Base-by-base conservation (phyloP, 2,797 vertebrate species). In the Aplochiton taeniatus region DNA sequence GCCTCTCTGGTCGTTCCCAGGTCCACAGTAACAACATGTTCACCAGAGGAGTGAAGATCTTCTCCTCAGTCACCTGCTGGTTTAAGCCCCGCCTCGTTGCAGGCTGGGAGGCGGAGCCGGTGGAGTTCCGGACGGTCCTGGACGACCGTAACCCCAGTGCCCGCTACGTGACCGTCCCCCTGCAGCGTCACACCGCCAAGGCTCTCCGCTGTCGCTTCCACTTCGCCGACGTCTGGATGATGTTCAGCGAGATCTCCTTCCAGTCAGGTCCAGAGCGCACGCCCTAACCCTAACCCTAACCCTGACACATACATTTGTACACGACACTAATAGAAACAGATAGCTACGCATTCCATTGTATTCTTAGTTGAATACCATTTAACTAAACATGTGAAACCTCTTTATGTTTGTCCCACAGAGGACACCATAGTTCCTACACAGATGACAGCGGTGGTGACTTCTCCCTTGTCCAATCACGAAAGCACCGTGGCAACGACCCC, bases 1-100 rank as follows among this genome's bases (percentile, higher is more conserved):
- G 17, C 42, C 17, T 52, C 11, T 48, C 53, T 19, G 0, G 0
- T 50, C 47, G 31, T 77, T 8, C 56, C 31, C 69, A 97, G 95
- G 94, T 96, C 46, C 95, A 97, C 75, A 95, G 95, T n/a, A 97
- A 97, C 89, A 97, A 97, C 91, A 95, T 96, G 95, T 96, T 96
- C 73, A 80, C 90, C 57, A 91, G 92, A 4, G 91, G 93, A 0
- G 95, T 96, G 76, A 97, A 96, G 90, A 96, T 97, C 79, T 97
- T 97, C 74, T 91, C 94, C 61, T 88, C 85, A 0, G 94, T 95
- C 5, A 91, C 92, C 46, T 97, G 95, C 0, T 87, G 82, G 77
- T 97, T 96, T 70, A 96, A 95, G 63, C 86, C 90, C 1, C 90
- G 87, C 19, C 89, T 93, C 72, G 81, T 89, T 0, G 83, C 92